Conservation (phyloP, 2,888 invertebrate genomes). For the Tetramorium bicarinatum region DNA sequence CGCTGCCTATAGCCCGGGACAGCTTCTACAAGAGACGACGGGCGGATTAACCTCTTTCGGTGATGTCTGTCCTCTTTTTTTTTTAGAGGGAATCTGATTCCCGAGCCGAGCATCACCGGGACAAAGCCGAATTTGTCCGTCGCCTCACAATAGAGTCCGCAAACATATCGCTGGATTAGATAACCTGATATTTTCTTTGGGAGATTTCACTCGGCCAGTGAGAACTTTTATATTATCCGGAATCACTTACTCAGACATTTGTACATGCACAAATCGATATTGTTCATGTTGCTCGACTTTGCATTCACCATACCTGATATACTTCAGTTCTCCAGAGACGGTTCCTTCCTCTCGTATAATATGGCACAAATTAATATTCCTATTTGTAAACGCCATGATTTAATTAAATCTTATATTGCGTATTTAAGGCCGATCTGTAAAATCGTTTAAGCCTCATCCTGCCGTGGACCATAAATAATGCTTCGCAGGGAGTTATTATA, state of each 20-base stretch:
- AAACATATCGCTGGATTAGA: constrained; percentile 50
- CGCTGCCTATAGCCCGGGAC: constrained; percentile 44
- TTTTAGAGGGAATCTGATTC: constrained; percentile 60
- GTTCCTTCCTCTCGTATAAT: background rate
- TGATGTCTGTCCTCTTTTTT: constrained; percentile 33
- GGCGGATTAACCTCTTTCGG: constrained; percentile 76
- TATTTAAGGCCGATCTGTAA: background rate
- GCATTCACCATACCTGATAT: background rate
- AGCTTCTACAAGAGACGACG: constrained; percentile 52
- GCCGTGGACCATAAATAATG: background rate
- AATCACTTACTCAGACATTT: constrained; percentile 17
- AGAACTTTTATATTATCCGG: constrained; percentile 24
- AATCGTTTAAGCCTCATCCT: constrained; percentile 11
- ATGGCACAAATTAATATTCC: background rate
- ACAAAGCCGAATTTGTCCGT: constrained; percentile 70
- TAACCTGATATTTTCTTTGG: constrained; percentile 40
- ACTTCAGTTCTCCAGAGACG: background rate
- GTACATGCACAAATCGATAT: constrained; percentile 1
- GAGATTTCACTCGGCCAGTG: background rate
- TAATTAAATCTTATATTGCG: constrained; percentile 16
- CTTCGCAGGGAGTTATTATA: constrained; percentile 1
- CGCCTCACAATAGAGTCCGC: constrained; percentile 47
- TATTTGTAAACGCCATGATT: constrained; percentile 19
- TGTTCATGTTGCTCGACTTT: background rate
- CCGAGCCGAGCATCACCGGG: background rate